Evolutionary conservation across 92 coral and sea anemone genomes (phyloP).

Genomic region (Umimayanthus chanpuru): DNA sequence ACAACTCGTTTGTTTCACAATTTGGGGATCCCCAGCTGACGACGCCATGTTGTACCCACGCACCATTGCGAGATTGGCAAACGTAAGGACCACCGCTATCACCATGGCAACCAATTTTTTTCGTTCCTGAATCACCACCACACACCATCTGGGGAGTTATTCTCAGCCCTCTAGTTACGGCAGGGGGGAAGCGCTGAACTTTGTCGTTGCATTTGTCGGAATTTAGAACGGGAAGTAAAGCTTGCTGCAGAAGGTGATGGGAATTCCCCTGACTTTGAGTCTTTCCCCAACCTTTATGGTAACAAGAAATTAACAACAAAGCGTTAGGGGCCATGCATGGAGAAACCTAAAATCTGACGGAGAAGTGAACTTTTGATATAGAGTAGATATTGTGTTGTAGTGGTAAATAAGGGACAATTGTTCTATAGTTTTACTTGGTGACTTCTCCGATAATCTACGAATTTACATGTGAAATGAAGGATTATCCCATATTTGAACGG

Average conservation of each 20-base stretch:
- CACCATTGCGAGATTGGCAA: slow-evolving; percentile 11
- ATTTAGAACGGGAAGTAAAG: slow-evolving; percentile 16
- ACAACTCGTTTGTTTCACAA: slow-evolving; percentile 28
- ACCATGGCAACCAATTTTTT: slow-evolving; percentile 37
- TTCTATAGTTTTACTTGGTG: too few relatives aligned
- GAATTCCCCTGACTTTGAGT: slow-evolving; percentile 18
- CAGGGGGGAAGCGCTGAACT: slow-evolving; percentile 28
- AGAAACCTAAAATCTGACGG: too few relatives aligned
- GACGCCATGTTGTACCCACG: slow-evolving; percentile 33
- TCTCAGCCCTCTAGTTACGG: slow-evolving; percentile 11
- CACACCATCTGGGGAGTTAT: slow-evolving; percentile 41
- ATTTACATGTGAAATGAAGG: too few relatives aligned
- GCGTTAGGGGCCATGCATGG: background rate
- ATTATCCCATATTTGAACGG: too few relatives aligned
- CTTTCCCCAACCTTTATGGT: slow-evolving; percentile 28
- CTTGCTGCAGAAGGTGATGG: slow-evolving; percentile 35
- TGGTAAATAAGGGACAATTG: too few relatives aligned
- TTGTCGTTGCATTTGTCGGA: background rate
- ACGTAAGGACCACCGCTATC: slow-evolving; percentile 43
- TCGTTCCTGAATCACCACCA: slow-evolving; percentile 15
- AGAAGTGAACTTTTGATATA: too few relatives aligned
- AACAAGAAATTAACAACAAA: background rate
- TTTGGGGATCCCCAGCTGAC: slow-evolving; percentile 41
- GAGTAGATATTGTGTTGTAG: too few relatives aligned
- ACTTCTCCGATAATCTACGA: too few relatives aligned